Conservation (phyloP, 2,888 invertebrate species). For the Physocephala rufipes region DNA sequence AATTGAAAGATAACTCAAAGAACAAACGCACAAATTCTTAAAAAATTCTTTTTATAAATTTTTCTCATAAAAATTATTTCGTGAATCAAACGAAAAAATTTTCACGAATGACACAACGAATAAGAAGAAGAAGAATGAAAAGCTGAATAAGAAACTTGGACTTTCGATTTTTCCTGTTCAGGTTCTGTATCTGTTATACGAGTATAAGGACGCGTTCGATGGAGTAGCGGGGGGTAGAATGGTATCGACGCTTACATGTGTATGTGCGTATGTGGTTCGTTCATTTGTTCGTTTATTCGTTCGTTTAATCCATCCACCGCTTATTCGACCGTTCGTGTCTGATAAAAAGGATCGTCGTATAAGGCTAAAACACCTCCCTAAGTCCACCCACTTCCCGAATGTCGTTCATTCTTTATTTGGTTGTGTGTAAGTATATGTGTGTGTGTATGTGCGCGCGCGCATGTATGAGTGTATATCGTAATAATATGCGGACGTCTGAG, state of each 20-base stretch:
- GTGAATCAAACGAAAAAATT: constrained; percentile 19
- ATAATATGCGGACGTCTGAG: too few species aligned
- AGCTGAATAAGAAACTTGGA: constrained; percentile 38
- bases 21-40: constrained; percentile 2
- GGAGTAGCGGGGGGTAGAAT: neutral
- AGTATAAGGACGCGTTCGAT: constrained; percentile 36
- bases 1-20: neutral
- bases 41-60: neutral
- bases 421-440: constrained; percentile 23
- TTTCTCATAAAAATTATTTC: neutral
- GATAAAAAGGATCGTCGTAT: constrained; percentile 11
- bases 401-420: too few species aligned
- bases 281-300: neutral
- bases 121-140: constrained; percentile 13
- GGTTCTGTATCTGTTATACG: constrained; percentile 47
- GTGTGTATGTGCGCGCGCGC: constrained; percentile 22
- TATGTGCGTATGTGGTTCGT: constrained; percentile 15
- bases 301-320: too few species aligned
- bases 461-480: constrained; percentile 32
- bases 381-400: constrained; percentile 25
- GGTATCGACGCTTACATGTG: neutral
- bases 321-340: constrained; percentile 29
- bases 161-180: constrained; percentile 51
- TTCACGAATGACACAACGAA: constrained; percentile 34
- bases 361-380: constrained; percentile 15